phyloP scores from a whole-genome alignment of 2,113 vertebrate genomes.

The Bos indicus region DNA sequence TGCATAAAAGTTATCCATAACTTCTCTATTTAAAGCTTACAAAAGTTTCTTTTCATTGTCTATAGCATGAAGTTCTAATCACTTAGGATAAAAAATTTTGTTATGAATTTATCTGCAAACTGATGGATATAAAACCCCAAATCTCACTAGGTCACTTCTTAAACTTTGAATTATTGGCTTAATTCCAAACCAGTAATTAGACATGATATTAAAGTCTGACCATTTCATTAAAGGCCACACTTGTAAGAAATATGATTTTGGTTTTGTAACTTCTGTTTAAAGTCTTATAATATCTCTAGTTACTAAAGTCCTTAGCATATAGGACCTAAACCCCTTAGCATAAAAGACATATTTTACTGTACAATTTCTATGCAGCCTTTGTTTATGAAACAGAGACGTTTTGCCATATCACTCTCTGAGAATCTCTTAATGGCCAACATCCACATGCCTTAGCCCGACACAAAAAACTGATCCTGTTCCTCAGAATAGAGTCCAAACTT shows the following conservation, averaged over 20 bases:
- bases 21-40: not conserved
- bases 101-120: not conserved
- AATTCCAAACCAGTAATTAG: not conserved
- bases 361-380: not conserved
- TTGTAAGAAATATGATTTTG: not conserved
- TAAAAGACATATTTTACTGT: not conserved
- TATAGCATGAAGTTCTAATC: not conserved
- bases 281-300: not conserved
- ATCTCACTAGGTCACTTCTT: not conserved
- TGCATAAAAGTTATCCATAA: not conserved
- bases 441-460: not conserved
- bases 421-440: not conserved
- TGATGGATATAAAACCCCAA: not conserved
- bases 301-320: not conserved
- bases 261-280: not conserved
- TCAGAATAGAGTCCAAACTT: not conserved
- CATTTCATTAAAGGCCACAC: not conserved
- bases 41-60: not conserved
- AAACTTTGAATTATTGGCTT: not conserved
- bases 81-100: not conserved
- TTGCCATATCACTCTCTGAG: not conserved
- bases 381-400: not conserved
- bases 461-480: not conserved
- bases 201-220: not conserved
- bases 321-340: not conserved